These are phyloP conservation scores for Malacosoma neustria DNA, from an alignment of 2,888 invertebrate genomes.

Conservation along the genomic window DNA sequence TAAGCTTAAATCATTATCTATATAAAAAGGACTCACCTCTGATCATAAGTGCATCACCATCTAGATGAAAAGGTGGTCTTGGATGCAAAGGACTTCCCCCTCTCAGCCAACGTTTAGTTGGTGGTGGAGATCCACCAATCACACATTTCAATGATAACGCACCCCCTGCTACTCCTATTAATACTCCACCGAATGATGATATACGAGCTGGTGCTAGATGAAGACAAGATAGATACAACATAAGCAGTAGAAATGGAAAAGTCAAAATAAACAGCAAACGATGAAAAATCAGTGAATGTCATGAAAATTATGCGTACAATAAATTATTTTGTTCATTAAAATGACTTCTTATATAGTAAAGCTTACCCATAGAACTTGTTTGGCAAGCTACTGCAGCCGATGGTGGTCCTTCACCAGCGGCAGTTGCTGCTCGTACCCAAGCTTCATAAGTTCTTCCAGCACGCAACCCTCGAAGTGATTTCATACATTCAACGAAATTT, in stretches of 20 bases:
- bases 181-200: conserved; percentile 86
- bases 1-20: neutral
- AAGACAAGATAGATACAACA: too few relatives aligned
- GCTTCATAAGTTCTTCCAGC: conserved; percentile 87
- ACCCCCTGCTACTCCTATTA: conserved; percentile 81
- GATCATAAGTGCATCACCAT: conserved; percentile 80
- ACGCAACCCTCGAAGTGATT: conserved; percentile 78
- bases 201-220: conserved; percentile 86
- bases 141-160: conserved; percentile 81
- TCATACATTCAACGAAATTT: conserved; percentile 59
- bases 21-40: conserved; percentile 61
- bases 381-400: conserved; percentile 59
- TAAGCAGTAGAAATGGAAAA: too few relatives aligned
- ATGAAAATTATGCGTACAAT: too few relatives aligned
- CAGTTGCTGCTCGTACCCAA: conserved; percentile 89
- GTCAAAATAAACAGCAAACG: too few relatives aligned
- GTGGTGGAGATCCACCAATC: conserved; percentile 84
- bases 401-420: conserved; percentile 79
- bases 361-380: conserved; percentile 55
- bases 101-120: conserved; percentile 83
- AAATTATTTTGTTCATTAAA: neutral
- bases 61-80: conserved; percentile 77
- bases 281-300: too few relatives aligned
- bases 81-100: conserved; percentile 78
- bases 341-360: neutral